Evolutionary conservation across 2,113 vertebrate genomes (phyloP).

Genomic region (Nanorana parkeri): DNA sequence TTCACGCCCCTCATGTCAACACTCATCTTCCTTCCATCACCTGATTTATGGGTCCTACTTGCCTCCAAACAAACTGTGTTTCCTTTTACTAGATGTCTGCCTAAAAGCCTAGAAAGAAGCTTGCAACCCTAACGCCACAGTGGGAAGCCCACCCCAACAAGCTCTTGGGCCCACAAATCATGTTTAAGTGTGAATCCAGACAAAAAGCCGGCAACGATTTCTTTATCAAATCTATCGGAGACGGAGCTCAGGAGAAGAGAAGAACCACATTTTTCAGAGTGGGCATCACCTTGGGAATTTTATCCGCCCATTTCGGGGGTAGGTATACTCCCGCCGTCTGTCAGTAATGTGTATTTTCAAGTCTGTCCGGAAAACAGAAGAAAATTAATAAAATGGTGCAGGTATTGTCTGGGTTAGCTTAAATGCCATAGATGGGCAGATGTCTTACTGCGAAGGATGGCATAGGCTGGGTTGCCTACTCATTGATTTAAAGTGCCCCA

Average conservation of each 20-base stretch:
- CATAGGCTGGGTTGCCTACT: too few species aligned
- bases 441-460: too few species aligned
- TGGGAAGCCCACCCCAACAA: conserved; percentile 9
- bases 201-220: conserved; percentile 49
- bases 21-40: background rate
- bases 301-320: conserved; percentile 54
- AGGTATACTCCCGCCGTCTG: conserved; percentile 28
- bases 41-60: background rate
- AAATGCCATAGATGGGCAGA: too few species aligned
- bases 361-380: background rate
- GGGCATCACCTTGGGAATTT: conserved; percentile 49
- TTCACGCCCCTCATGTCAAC: background rate
- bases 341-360: background rate
- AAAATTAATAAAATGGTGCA: too few species aligned
- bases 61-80: background rate
- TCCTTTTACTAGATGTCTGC: conserved; percentile 30
- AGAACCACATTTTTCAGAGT: conserved; percentile 54
- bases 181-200: conserved; percentile 55
- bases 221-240: conserved; percentile 52
- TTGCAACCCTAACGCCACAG: background rate
- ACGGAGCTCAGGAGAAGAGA: conserved; percentile 48
- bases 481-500: too few species aligned
- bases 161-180: conserved; percentile 13
- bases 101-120: conserved; percentile 24
- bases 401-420: too few species aligned